Conservation (phyloP, 2,113 vertebrate genomes). For the Mionectes macconnelli region DNA sequence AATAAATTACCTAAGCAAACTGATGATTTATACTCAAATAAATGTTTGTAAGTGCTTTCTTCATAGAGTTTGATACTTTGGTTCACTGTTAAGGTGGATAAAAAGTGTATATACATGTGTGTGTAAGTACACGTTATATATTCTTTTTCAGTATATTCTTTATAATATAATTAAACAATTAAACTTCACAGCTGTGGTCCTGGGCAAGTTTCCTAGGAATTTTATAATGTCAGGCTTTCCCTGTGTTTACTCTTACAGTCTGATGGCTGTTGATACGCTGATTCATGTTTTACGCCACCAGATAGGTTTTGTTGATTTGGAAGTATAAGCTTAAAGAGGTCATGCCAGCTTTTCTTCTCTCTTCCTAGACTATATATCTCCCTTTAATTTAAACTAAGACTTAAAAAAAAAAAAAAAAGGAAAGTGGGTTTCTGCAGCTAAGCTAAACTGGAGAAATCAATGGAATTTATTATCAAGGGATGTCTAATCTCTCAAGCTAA, state of each 20-base stretch:
- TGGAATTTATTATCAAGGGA: constrained; percentile 84
- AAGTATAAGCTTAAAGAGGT: constrained; percentile 62
- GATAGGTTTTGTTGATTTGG: constrained; percentile 56
- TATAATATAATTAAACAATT: neutral
- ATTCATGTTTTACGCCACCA: constrained; percentile 60
- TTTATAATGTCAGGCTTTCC: constrained; percentile 44
- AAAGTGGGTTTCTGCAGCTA: constrained; percentile 73
- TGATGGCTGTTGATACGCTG: constrained; percentile 57
- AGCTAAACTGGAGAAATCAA: constrained; percentile 75
- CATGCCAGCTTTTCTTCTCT: constrained; percentile 55
- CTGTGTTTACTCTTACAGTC: constrained; percentile 40
- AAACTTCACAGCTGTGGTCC: constrained; percentile 4
- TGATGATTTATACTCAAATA: neutral
- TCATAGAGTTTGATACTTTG: neutral
- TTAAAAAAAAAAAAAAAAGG: constrained; percentile 40
- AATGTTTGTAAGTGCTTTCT: neutral
- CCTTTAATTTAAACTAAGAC: constrained; percentile 78
- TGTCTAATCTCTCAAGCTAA: constrained; percentile 81
- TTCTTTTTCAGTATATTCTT: neutral
- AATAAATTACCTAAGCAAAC: neutral
- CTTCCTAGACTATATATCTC: constrained; percentile 71
- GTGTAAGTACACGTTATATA: neutral
- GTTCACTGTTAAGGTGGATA: neutral
- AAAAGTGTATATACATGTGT: neutral
- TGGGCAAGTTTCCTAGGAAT: constrained; percentile 11